Evolutionary conservation across 92 coral and sea anemone genomes (phyloP), one percentile per base, ranked within the genome.

Genomic region (Muricea muricata): DNA sequence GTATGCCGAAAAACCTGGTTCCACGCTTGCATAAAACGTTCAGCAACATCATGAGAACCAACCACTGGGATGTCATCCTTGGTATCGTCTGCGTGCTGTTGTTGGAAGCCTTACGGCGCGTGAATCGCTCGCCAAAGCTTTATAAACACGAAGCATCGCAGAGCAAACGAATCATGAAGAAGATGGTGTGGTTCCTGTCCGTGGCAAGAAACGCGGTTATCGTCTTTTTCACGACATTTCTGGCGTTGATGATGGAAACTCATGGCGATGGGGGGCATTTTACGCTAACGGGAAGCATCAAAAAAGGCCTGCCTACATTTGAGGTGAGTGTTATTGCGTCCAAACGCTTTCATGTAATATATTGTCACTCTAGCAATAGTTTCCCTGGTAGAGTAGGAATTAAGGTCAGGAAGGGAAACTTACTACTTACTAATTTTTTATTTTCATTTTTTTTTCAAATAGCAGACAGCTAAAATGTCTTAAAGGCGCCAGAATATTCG

Each of bases 161-260:
- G 24, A 87, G 94, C 87, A 65, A 83, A 84, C 79, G 76, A 81
- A 80, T 89, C 29, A 83, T 89, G 83, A 96, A 93, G 54, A 96
- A 94, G 79, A 26, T 91, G 0, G 84, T 93, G 29, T 96, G 98
- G 98, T 46, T 90, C 39, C 52, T 91, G 28, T 86, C 94, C 14
- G 93, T 94, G 68, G 93, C 93, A 2, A 71, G 99, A 60, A 96
- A 96, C 50, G 99, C 98, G 13, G 84, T 96, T 8, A 81, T 87
- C 1, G 91, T 96, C 24, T 8, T 96, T 63, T 24, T 96, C 18
- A 92, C 99, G 18, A 91, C 97, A 7, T 58, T 89, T 54, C 74
- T 96, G 34, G 90, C 89, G 14, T 80, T 91, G 6, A 21, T 89
- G 42, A 78, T 96, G 68, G 87, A 89, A 63, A 79, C 73, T 10